These are phyloP conservation scores for Protula sp. DNA, from an alignment of 2,888 invertebrate species.

Conservation along the genomic window DNA sequence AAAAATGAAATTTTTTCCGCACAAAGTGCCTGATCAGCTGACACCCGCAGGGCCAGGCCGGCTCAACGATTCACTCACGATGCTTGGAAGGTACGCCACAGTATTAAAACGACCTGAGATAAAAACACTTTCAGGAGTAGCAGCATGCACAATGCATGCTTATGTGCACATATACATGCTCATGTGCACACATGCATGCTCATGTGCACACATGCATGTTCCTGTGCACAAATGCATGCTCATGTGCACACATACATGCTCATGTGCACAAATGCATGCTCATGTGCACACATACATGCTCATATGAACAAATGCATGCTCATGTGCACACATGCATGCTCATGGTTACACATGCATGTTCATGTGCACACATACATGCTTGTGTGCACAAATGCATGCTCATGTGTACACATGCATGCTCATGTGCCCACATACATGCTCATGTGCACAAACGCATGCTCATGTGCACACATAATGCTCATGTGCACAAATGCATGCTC, in stretches of 20 bases:
- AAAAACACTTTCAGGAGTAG: no score
- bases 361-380: background rate
- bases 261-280: background rate
- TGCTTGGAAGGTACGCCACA: no score
- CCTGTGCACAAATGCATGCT: background rate
- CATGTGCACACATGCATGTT: no score
- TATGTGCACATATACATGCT: background rate
- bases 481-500: background rate
- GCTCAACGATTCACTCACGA: no score
- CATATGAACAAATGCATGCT: background rate
- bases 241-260: background rate
- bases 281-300: background rate
- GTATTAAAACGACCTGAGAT: no score
- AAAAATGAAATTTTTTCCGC: no score
- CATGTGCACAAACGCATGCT: background rate
- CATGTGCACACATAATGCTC: conserved; percentile 1
- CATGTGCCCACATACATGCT: background rate
- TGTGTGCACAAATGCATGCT: background rate
- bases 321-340: background rate
- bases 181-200: no score
- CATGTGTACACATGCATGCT: no score
- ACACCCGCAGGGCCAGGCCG: no score
- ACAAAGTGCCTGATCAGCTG: no score
- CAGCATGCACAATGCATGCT: no score
- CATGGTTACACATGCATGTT: background rate